phyloP scores from a whole-genome alignment of 2,888 invertebrate genomes.

The Cylindroiulus punctatus region DNA sequence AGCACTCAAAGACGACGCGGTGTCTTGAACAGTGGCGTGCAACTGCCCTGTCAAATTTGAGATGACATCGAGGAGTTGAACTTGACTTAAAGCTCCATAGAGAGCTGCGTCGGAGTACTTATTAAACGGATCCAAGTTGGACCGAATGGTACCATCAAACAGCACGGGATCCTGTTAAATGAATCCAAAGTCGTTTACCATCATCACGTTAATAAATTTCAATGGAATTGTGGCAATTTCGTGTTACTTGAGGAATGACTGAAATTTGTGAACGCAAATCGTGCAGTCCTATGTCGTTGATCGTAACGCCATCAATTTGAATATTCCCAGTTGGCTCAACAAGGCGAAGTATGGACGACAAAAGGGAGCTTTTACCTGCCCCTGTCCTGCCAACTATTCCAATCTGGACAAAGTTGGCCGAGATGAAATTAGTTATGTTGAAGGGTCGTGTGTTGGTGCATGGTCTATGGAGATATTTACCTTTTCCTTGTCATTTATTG shows the following conservation, averaged over 20 bases:
- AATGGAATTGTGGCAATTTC: not conserved
- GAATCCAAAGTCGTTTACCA: too few species aligned
- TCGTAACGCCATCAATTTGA: constrained; percentile 77
- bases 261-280: constrained; percentile 66
- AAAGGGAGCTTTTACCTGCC: constrained; percentile 77
- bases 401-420: constrained; percentile 70
- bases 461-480: not conserved
- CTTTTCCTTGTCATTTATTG: not conserved
- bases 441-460: too few species aligned
- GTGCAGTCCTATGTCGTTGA: constrained; percentile 65
- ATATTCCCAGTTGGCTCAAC: constrained; percentile 82
- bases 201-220: too few species aligned
- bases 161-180: constrained; percentile 35
- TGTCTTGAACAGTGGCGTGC: constrained; percentile 55
- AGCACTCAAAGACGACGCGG: constrained; percentile 57
- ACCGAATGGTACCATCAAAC: constrained; percentile 43
- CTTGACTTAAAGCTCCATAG: constrained; percentile 62
- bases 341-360: constrained; percentile 82
- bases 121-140: constrained; percentile 62
- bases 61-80: constrained; percentile 58
- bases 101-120: constrained; percentile 61
- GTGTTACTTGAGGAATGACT: constrained; percentile 67
- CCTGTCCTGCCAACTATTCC: constrained; percentile 77
- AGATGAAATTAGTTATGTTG: too few species aligned
- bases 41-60: constrained; percentile 46